A percentile compares a stretch with the other conserved stretches of the same genome.
Evolutionary conservation across 2,797 vertebrate species (phyloP).

Genomic region (Gastrophryne carolinensis): DNA sequence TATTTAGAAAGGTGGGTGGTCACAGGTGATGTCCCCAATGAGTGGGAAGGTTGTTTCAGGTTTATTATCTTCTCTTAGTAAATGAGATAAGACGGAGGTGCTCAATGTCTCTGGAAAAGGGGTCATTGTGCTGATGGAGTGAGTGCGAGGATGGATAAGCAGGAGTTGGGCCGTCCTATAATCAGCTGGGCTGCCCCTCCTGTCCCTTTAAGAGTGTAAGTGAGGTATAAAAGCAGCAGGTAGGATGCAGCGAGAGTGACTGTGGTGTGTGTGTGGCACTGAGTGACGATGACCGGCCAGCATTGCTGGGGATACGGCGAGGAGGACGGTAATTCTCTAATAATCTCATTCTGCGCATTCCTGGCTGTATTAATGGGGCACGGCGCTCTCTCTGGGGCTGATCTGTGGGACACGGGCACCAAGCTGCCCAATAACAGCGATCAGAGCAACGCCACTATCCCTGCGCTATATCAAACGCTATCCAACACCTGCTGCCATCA

Average conservation of each 20-base stretch:
- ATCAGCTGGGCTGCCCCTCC: slow-evolving; percentile 35
- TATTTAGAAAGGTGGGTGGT: too few relatives aligned
- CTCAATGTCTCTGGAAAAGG: too few relatives aligned
- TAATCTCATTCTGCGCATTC: slow-evolving; percentile 35
- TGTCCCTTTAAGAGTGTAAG: slow-evolving; percentile 66
- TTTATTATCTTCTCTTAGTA: too few relatives aligned
- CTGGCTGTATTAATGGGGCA: slow-evolving; percentile 18
- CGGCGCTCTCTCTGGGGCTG: background rate
- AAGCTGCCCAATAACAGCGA: too few relatives aligned
- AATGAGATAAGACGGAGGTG: too few relatives aligned
- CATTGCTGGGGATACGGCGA: slow-evolving; percentile 88
- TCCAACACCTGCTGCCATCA: too few relatives aligned
- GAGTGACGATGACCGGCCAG: slow-evolving; percentile 78
- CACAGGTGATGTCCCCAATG: too few relatives aligned
- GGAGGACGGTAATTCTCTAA: slow-evolving; percentile 79
- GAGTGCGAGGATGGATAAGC: too few relatives aligned
- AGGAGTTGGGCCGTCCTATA: background rate
- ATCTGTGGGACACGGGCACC: background rate
- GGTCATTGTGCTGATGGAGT: too few relatives aligned
- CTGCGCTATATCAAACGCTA: too few relatives aligned
- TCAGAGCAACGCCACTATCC: too few relatives aligned
- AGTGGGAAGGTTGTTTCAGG: too few relatives aligned
- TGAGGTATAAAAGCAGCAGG: slow-evolving; percentile 66
- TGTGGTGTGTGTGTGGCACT: slow-evolving; percentile 45
- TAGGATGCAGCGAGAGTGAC: slow-evolving; percentile 9